Base-by-base conservation (phyloP, 2,888 invertebrate species). In the Petrophora chlorosata region DNA sequence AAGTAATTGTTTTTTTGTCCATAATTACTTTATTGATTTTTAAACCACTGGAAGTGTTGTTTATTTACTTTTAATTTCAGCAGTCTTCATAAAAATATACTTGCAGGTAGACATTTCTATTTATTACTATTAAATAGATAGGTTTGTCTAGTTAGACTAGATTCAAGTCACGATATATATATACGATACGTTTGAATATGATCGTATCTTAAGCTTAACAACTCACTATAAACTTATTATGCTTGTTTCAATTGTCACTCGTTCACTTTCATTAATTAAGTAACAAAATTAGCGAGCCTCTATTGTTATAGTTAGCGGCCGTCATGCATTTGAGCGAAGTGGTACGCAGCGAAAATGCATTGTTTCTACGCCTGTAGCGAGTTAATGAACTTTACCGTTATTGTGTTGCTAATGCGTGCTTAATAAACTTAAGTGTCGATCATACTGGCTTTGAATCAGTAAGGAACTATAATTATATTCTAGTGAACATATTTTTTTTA, bases 351-450 rank as follows among this genome's bases (percentile, higher is more conserved):
- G 62, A 67, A 63, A 67, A 58, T 65, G 43, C 50, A 63, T 63
- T 68, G 53, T 67, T 47, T 12, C 45, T 53, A 57, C 55, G 66
- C 63, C 56, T 59, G 43, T 19, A 58, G 67, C 73, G 70, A 73
- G 69, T 71, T 69, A 68, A 56, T 66, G 67, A 67, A 65, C 69
- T 64, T 66, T 28, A 45, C 48, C 16, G 43, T 53, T 53, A 63
- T 64, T 64, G 61, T 59, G 50, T 50, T 53, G 56, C 40, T 52
- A 38, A 43, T 41, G 49, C 45, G 41, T 42, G 56, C n/a, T 25
- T 29, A 47, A 9, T 35, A 19, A 8, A 23, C 23, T 14, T 22
- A 14, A 26, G 10, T 26, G 26, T 26, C 5, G 28, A 43, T 34
- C 3, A 10, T 34, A 10, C 28, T 28, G 23, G 19, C 7, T 41